phyloP scores from a whole-genome alignment of 2,797 vertebrate genomes.

The Pterois miles region DNA sequence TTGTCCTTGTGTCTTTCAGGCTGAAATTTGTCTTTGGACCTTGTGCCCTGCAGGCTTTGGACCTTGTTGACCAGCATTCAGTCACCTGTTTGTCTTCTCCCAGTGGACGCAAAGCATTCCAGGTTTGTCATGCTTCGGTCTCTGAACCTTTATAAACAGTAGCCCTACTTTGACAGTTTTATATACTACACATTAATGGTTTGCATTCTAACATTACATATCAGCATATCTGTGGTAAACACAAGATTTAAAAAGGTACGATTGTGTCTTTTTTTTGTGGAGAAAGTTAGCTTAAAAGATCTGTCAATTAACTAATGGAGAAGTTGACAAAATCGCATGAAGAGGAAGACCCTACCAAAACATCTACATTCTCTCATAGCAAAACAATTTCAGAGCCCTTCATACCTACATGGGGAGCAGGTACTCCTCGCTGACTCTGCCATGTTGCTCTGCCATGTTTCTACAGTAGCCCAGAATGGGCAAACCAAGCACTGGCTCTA shows the following conservation, averaged over 20 bases:
- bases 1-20: conserved; percentile 72
- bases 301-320: too few relatives aligned
- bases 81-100: conserved; percentile 89
- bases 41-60: conserved; percentile 89
- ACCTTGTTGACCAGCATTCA: conserved; percentile 90
- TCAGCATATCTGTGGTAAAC: too few relatives aligned
- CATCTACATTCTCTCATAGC: not conserved
- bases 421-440: too few relatives aligned
- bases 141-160: not conserved
- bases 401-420: too few relatives aligned
- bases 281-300: too few relatives aligned
- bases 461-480: too few relatives aligned
- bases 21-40: conserved; percentile 93
- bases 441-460: too few relatives aligned
- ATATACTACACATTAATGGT: not conserved
- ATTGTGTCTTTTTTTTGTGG: too few relatives aligned
- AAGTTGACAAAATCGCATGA: too few relatives aligned
- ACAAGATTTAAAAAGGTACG: too few relatives aligned
- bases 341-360: too few relatives aligned
- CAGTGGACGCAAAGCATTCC: conserved; percentile 89
- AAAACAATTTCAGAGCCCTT: not conserved
- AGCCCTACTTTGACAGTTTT: not conserved
- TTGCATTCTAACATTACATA: not conserved
- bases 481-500: too few relatives aligned
- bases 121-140: conserved; percentile 77